Evolutionary conservation across 2,797 vertebrate genomes (phyloP).

Genomic region (Lutjanus argentimaculatus): DNA sequence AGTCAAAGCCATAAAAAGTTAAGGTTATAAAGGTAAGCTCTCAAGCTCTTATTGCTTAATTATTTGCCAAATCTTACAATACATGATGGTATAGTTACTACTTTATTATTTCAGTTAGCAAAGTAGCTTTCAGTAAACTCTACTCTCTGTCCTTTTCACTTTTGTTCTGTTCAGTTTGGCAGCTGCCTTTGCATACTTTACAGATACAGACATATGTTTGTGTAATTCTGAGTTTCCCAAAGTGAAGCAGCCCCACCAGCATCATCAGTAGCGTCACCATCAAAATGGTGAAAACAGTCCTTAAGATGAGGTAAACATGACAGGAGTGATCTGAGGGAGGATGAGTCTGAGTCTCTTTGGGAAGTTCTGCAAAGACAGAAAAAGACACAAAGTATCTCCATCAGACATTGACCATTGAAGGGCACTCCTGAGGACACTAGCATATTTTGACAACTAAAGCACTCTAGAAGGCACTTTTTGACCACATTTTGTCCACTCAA

Average conservation of each 20-base stretch:
- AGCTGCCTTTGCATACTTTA: neutral
- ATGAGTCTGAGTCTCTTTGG: neutral
- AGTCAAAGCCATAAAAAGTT: too few relatives aligned
- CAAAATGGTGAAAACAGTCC: neutral
- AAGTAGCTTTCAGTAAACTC: neutral
- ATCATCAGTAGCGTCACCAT: slow-evolving; percentile 6
- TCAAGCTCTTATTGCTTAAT: too few relatives aligned
- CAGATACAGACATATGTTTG: neutral
- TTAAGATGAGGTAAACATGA: neutral
- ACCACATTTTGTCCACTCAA: too few relatives aligned
- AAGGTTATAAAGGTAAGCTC: too few relatives aligned
- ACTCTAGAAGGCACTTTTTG: too few relatives aligned
- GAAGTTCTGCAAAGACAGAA: neutral
- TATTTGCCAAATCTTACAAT: too few relatives aligned
- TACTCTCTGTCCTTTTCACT: neutral
- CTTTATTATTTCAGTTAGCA: neutral
- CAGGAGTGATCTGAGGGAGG: neutral
- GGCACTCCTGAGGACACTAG: too few relatives aligned
- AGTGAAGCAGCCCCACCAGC: neutral
- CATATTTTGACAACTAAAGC: too few relatives aligned
- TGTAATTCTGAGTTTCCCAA: neutral
- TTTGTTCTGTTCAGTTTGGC: neutral
- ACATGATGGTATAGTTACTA: too few relatives aligned
- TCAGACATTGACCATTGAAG: neutral
- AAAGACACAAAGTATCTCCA: neutral